These are phyloP conservation scores for Caenorhabditis macrosperma DNA, from an alignment of 2,888 invertebrate genomes.

Conservation along the genomic window DNA sequence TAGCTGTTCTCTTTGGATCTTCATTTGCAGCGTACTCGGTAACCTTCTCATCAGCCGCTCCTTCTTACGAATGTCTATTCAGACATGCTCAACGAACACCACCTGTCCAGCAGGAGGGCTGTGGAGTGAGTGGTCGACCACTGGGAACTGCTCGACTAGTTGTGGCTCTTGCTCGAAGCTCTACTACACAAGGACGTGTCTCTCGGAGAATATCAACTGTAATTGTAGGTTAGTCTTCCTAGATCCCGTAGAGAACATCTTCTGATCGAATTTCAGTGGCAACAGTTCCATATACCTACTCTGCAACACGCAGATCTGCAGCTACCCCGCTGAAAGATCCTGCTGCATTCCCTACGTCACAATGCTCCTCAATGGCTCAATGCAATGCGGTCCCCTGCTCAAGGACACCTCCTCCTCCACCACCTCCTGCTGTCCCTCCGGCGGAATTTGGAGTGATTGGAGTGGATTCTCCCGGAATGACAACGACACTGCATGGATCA, in stretches of 20 bases:
- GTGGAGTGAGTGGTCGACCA: slow-evolving; percentile 34
- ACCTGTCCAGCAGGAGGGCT: slow-evolving; percentile 22
- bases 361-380: slow-evolving; percentile 23
- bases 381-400: slow-evolving; percentile 18
- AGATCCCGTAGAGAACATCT: neutral
- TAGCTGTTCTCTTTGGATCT: neutral
- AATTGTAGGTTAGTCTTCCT: slow-evolving; percentile 14
- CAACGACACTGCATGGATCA: neutral
- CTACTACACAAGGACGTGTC: slow-evolving; percentile 28
- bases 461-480: neutral
- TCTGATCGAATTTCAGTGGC: slow-evolving; percentile 11
- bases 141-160: slow-evolving; percentile 7
- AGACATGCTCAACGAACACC: slow-evolving; percentile 12
- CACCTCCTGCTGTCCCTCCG: slow-evolving; percentile 17
- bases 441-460: slow-evolving; percentile 35
- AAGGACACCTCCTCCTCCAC: slow-evolving; percentile 14
- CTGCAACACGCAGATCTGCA: slow-evolving; percentile 30
- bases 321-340: slow-evolving; percentile 16
- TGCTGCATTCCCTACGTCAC: slow-evolving; percentile 28
- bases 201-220: slow-evolving; percentile 7
- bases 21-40: neutral
- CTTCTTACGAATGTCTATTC: too few relatives aligned
- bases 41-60: neutral
- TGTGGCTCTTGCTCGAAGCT: slow-evolving; percentile 32
- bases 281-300: slow-evolving; percentile 5